Evolutionary conservation across 2,888 invertebrate species (phyloP).

Genomic region (Muscina levida): DNA sequence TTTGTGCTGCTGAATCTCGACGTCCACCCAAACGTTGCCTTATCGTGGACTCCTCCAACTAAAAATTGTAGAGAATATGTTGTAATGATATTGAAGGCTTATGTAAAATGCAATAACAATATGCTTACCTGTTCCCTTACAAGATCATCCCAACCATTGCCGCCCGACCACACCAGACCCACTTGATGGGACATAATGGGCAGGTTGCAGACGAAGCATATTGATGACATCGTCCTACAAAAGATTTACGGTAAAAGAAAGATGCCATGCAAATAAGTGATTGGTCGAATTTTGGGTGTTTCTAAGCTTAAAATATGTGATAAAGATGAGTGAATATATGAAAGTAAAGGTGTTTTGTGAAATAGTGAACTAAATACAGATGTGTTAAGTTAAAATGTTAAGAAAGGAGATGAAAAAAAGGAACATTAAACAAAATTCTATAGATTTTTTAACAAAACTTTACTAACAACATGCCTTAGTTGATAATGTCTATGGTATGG

Average conservation of each 20-base stretch:
- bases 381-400: too few relatives aligned
- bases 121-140: conserved; percentile 90
- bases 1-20: conserved; percentile 94
- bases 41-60: conserved; percentile 89
- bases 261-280: conserved; percentile 19
- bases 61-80: neutral
- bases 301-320: too few relatives aligned
- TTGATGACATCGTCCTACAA: conserved; percentile 93
- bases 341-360: too few relatives aligned
- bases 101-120: neutral
- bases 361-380: too few relatives aligned
- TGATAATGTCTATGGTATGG: too few relatives aligned
- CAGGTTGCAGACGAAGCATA: conserved; percentile 97
- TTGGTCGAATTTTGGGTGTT: too few relatives aligned
- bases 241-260: conserved; percentile 23
- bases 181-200: conserved; percentile 97
- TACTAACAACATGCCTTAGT: too few relatives aligned
- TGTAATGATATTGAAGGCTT: neutral
- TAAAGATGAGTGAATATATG: too few relatives aligned
- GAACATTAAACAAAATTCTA: too few relatives aligned
- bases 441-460: too few relatives aligned
- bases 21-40: conserved; percentile 91
- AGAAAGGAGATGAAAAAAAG: too few relatives aligned
- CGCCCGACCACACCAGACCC: conserved; percentile 95
- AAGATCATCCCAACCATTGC: conserved; percentile 96